phyloP scores from a whole-genome alignment of 2,113 vertebrate genomes.

The Oplegnathus fasciatus region DNA sequence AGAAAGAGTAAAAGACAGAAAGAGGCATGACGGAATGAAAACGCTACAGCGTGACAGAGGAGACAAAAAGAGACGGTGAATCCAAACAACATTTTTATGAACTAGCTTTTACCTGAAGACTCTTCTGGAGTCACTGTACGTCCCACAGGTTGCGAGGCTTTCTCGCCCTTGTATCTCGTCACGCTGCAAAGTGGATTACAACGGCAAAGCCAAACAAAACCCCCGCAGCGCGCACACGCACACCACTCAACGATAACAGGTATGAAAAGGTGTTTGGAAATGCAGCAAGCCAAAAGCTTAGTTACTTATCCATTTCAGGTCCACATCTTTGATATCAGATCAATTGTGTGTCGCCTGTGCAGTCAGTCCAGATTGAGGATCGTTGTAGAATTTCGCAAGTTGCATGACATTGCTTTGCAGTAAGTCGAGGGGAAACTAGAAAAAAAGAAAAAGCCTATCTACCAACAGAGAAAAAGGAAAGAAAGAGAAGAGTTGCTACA shows the following conservation, averaged over 20 bases:
- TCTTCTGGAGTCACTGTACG: conserved; percentile 38
- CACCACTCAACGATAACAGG: conserved; percentile 34
- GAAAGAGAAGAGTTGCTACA: neutral
- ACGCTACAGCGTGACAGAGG: conserved; percentile 11
- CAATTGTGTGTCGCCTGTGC: neutral
- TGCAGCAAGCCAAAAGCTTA: neutral
- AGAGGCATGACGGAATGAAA: conserved; percentile 14
- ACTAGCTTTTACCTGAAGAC: conserved; percentile 12
- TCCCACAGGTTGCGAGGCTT: conserved; percentile 53
- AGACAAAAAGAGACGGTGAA: neutral
- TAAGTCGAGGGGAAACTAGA: neutral
- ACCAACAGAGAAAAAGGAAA: neutral
- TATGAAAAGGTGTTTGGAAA: conserved; percentile 51
- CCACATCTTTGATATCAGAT: conserved; percentile 1
- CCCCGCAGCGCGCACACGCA: conserved; percentile 24
- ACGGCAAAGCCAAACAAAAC: conserved; percentile 68
- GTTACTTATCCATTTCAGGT: neutral
- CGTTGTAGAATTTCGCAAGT: neutral
- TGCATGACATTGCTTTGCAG: neutral
- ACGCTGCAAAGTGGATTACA: conserved; percentile 80
- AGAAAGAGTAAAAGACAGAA: neutral
- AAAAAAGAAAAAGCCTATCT: neutral
- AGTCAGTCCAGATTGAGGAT: neutral
- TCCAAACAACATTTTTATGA: conserved; percentile 2
- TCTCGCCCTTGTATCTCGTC: conserved; percentile 64